Evolutionary conservation across 1,140 invertebrate genomes (phyloP).

Genomic region (Eriocheir sinensis): DNA sequence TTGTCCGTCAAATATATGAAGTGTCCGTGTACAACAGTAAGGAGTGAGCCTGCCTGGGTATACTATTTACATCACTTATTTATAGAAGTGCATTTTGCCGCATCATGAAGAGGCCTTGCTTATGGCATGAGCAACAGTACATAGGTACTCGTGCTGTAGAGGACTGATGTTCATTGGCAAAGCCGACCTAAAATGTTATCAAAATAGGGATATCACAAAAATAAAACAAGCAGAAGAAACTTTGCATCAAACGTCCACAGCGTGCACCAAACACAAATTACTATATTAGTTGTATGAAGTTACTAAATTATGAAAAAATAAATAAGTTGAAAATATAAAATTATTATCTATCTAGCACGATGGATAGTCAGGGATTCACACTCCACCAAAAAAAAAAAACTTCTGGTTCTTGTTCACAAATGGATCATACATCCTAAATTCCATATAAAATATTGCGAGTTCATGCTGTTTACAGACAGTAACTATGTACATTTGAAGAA

Average conservation of each 20-base stretch:
- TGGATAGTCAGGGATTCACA: constrained; percentile 44
- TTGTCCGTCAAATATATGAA: constrained; percentile 73
- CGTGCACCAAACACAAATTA: constrained; percentile 70
- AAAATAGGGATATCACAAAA: constrained; percentile 9
- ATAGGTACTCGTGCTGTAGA: constrained; percentile 42
- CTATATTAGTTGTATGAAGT: constrained; percentile 55
- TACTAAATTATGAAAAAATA: constrained; percentile 28
- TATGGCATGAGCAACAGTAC: constrained; percentile 74
- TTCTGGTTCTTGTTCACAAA: constrained; percentile 36
- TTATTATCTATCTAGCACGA: constrained; percentile 58
- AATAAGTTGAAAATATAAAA: constrained; percentile 50
- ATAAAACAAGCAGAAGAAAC: constrained; percentile 40
- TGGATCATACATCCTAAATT: constrained; percentile 19
- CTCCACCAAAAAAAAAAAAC: constrained; percentile 43
- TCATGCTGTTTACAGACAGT: not conserved
- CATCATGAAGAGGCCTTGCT: constrained; percentile 63
- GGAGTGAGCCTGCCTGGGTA: constrained; percentile 77
- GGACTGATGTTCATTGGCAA: constrained; percentile 54
- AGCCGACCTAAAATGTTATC: constrained; percentile 7
- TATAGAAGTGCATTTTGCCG: constrained; percentile 72
- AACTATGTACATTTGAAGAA: constrained; percentile 13
- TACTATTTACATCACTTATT: constrained; percentile 77
- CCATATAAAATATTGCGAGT: not conserved
- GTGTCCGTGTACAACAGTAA: constrained; percentile 73
- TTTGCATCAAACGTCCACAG: constrained; percentile 57